Base-by-base conservation (phyloP, 2,888 invertebrate genomes). In the Nipponacmea schrenckii region DNA sequence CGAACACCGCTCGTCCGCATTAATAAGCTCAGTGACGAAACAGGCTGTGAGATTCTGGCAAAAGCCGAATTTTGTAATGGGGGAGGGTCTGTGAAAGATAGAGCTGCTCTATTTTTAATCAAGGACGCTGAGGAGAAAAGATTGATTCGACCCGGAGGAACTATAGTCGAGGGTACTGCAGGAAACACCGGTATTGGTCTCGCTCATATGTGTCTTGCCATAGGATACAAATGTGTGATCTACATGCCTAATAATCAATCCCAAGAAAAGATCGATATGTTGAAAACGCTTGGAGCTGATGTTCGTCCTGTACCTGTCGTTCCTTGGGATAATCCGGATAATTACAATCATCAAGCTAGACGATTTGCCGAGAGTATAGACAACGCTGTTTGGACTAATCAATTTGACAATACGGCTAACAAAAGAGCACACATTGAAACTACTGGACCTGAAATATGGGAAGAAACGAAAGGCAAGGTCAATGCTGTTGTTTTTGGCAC, bases 161-260 rank as follows among this genome's bases (percentile, higher is more conserved):
- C 87, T 5, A 83, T 89, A 2, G 87, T 89, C 4, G 89, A 89
- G 77, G 89, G 89, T 0, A 89, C 89, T 26, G 89, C 89, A 20
- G 89, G 89, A 0, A 89, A 89, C 74, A 89, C 89, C 46, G 89
- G 89, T 15, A 89, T 89, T 66, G 89, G 89, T 14, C 79, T 89
- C 50, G 89, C 88, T n/a, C 89, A 89, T 74, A 84, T 89, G 81
- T 88, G 88, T 73, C 80, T 86, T 44, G 83, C 88, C 5, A 67
- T 88, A 78, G 88, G 88, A 0, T 88, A 87, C 72, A 88, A 86
- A 74, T 88, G 88, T 83, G 86, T 88, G 27, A 88, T 89, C 67
- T 89, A 82, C 79, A 88, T 89, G 87, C 89, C 89, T 12, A 80
- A 89, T 67, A 89, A 85, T 73, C 88, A 89, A 74, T 89, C 88